Percentiles rank a stretch among this genome's conserved stretches.
Evolutionary conservation across 2,797 vertebrate genomes (phyloP).

Genomic region (Microtus californicus): DNA sequence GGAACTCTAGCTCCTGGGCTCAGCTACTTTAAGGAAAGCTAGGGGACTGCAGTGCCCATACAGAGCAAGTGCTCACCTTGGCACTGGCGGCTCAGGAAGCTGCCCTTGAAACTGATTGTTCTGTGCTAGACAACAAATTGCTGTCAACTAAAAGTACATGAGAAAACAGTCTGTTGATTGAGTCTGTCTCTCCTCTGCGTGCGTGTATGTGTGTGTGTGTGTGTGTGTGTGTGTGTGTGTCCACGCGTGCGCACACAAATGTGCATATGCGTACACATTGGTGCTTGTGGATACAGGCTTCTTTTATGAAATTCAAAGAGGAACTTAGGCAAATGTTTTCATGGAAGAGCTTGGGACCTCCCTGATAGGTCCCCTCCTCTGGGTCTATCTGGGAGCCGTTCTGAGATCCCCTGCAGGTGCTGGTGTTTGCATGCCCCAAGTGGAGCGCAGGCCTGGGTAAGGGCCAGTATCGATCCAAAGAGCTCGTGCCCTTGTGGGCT

Average conservation of each 20-base stretch:
- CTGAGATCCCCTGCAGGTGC: neutral
- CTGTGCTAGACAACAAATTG: neutral
- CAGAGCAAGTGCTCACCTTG: neutral
- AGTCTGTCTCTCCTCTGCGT: neutral
- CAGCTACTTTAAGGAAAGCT: neutral
- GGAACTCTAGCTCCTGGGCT: neutral
- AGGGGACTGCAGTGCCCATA: neutral
- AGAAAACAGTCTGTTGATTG: neutral
- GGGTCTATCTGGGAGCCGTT: neutral
- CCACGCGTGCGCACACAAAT: neutral
- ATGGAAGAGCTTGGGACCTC: neutral
- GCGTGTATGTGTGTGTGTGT: neutral
- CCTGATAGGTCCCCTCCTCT: neutral
- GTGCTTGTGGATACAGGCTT: neutral
- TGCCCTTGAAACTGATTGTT: neutral
- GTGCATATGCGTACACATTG: neutral
- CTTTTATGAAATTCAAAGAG: constrained; percentile 16
- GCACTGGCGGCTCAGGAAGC: neutral
- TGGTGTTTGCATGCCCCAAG: neutral
- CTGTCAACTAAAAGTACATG: neutral
- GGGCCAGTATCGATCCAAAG: neutral
- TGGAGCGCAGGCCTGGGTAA: neutral
- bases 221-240: too few relatives aligned
- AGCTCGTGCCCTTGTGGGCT: neutral
- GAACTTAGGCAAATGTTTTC: neutral